Evolutionary conservation across 2,888 invertebrate genomes (phyloP).

Genomic region (Napeogenes inachia): DNA sequence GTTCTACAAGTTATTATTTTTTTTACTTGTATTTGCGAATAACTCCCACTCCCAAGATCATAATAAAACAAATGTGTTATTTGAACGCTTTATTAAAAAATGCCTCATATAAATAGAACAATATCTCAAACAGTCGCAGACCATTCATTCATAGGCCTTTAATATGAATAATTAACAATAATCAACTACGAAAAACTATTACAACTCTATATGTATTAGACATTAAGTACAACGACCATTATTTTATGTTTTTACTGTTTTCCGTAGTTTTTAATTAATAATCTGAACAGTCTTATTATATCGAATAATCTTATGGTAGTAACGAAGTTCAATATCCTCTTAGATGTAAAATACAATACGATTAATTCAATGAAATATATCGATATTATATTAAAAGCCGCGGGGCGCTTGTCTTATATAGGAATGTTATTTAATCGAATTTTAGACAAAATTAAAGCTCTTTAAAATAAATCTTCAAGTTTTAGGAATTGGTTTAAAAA

Average conservation of each 20-base stretch:
- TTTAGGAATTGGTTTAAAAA: neutral
- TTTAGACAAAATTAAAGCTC: conserved; percentile 35
- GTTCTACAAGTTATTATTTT: neutral
- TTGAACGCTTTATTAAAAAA: conserved; percentile 65
- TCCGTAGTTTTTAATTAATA: conserved; percentile 32
- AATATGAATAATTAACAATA: conserved; percentile 47
- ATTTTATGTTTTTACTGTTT: conserved; percentile 15
- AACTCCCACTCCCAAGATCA: neutral
- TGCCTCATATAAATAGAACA: conserved; percentile 72
- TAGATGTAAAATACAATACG: conserved; percentile 21
- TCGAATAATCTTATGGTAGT: conserved; percentile 33
- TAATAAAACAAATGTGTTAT: conserved; percentile 18
- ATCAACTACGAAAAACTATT: conserved; percentile 43
- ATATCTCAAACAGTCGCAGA: conserved; percentile 55
- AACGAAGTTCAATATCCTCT: conserved; percentile 21
- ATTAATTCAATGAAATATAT: conserved; percentile 19
- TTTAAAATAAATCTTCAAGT: conserved; percentile 27
- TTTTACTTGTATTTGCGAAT: neutral
- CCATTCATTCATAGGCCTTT: conserved; percentile 45
- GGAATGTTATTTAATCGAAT: conserved; percentile 33
- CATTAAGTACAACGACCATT: conserved; percentile 23
- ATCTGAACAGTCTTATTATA: conserved; percentile 60
- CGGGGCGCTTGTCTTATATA: conserved; percentile 30
- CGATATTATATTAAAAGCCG: conserved; percentile 28
- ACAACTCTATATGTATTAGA: conserved; percentile 13